Evolutionary conservation across 2,113 vertebrate species (phyloP), one percentile per base, ranked within the genome.

Genomic region (Triplophysa siluroides): DNA sequence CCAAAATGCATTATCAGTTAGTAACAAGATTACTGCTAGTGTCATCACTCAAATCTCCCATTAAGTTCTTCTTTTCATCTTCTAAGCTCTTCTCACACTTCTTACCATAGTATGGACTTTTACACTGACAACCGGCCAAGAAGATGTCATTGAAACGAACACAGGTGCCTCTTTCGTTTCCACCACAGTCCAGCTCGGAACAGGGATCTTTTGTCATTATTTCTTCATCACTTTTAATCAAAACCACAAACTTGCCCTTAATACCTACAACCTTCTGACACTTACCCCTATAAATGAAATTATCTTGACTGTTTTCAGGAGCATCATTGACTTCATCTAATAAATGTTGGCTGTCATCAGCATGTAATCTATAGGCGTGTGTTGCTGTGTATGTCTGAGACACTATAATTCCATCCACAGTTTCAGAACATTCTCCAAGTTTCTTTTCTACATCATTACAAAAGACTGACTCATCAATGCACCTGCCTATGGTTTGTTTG

Each of bases 181-280:
- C 23, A 8, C 60, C 60, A 16, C 60, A 62, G 60, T 62, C 0
- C 23, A 62, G 23, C 3, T 16, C 16, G 23, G 60, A 26, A 14
- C 61, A 63, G 2, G 24, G 61, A 29, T 29, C 1, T 29, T 29
- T 1, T 63, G 6, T 8, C 13, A 29, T 16, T 21, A 63, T 63
- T 29, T 63, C 61, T 63, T 63, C 61, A 29, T 63, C 24, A 29
- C 24, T 63, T 29, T 29, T 63, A 63, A 63, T 63, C 13, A 63
- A 0, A 29, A 63, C 61, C 14, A 29, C 24, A 63, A 63, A 63
- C 13, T 63, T 63, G n/a, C 24, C 6, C n/a, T n/a, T n/a, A n/a
- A n/a, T n/a, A n/a, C n/a, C n/a, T n/a, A n/a, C n/a, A n/a, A n/a
- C n/a, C 18, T 7, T 62, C 4, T 62, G 0, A 63, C 61, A 63